Evolutionary conservation across 2,113 vertebrate genomes (phyloP).

Genomic region (Donacobius atricapilla): DNA sequence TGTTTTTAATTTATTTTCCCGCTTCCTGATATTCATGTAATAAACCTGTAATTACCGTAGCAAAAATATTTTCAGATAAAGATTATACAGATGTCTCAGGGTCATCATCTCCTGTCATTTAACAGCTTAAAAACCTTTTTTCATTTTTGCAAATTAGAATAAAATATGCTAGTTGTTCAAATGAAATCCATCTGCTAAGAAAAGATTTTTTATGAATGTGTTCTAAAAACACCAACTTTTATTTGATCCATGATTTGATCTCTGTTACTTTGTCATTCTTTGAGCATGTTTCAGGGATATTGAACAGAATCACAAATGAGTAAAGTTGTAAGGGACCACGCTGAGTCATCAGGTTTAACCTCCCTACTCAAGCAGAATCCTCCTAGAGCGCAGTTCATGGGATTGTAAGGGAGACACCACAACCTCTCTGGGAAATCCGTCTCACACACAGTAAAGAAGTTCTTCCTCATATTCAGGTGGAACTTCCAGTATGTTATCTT

Average conservation of each 20-base stretch:
- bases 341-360: not conserved
- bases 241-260: not conserved
- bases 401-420: not conserved
- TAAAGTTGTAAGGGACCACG: not conserved
- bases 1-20: not conserved
- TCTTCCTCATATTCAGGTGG: not conserved
- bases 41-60: not conserved
- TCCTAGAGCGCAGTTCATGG: not conserved
- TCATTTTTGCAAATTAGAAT: not conserved
- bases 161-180: not conserved
- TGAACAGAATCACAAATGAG: not conserved
- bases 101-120: not conserved
- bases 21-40: not conserved
- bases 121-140: not conserved
- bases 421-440: not conserved
- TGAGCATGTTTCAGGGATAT: not conserved
- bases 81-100: not conserved
- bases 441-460: not conserved
- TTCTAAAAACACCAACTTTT: not conserved
- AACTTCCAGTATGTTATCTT: not conserved
- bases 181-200: not conserved
- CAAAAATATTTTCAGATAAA: not conserved
- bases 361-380: not conserved
- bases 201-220: not conserved
- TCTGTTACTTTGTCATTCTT: not conserved